Percentiles rank a stretch among this genome's conserved stretches.
Evolutionary conservation across 2,113 vertebrate species (phyloP).

Genomic region (Acinonyx jubatus): DNA sequence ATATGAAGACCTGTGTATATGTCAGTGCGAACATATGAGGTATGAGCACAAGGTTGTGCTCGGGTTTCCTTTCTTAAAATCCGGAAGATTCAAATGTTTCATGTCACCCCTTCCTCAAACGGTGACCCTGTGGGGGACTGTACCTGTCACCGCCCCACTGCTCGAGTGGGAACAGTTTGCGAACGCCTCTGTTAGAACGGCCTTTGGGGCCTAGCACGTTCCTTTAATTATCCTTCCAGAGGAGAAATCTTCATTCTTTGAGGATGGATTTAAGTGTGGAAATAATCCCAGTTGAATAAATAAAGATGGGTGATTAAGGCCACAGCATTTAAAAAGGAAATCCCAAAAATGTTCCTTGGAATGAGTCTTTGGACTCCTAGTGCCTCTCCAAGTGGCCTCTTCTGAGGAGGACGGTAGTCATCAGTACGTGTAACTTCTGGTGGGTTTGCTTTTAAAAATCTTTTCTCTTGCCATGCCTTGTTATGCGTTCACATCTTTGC

Average conservation of each 20-base stretch:
- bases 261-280: constrained; percentile 12
- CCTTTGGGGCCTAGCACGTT: background rate
- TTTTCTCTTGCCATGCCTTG: background rate
- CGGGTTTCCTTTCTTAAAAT: background rate
- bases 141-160: background rate
- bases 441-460: background rate
- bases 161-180: background rate
- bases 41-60: background rate
- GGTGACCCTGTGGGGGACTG: background rate
- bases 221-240: background rate
- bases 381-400: background rate
- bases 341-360: background rate
- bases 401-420: background rate
- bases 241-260: background rate
- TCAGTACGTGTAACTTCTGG: background rate
- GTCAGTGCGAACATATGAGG: background rate
- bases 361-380: background rate
- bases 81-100: background rate
- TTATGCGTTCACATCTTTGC: background rate
- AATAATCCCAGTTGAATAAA: background rate
- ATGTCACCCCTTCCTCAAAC: background rate
- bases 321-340: background rate
- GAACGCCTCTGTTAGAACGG: background rate
- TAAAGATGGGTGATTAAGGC: background rate
- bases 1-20: background rate